phyloP scores from a whole-genome alignment of 2,888 invertebrate species.

The Ochropacha duplaris region DNA sequence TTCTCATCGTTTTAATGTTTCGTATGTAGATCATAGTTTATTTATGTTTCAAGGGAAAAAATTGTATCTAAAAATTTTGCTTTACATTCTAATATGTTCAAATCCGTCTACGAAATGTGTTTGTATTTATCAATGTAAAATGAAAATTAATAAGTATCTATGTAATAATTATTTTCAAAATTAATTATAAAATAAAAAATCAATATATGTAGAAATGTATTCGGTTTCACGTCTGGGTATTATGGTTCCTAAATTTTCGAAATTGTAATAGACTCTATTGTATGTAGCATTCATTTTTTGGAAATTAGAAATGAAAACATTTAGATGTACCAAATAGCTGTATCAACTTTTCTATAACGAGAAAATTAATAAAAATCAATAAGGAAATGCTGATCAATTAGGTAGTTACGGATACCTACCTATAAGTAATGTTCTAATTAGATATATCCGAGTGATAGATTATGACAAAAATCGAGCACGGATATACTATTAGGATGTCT shows the following conservation, averaged over 20 bases:
- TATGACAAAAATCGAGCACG: slow-evolving; percentile 75
- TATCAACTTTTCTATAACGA: slow-evolving; percentile 81
- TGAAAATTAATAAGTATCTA: slow-evolving; percentile 59
- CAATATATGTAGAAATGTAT: slow-evolving; percentile 69
- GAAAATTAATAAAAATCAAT: slow-evolving; percentile 65
- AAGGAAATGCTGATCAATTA: slow-evolving; percentile 73
- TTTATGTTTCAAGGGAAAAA: slow-evolving; percentile 61
- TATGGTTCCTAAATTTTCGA: slow-evolving; percentile 84
- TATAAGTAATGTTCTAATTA: slow-evolving; percentile 73
- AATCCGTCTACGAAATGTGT: slow-evolving; percentile 79
- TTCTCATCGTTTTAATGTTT: slow-evolving; percentile 65
- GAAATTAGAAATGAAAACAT: slow-evolving; percentile 66
- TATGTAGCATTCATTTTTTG: slow-evolving; percentile 79
- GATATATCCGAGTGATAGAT: slow-evolving; percentile 58
- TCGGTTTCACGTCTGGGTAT: slow-evolving; percentile 82
- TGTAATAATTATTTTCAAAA: slow-evolving; percentile 76
- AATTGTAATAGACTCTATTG: slow-evolving; percentile 83
- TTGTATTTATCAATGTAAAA: slow-evolving; percentile 70
- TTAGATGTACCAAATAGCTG: slow-evolving; percentile 82
- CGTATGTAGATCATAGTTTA: slow-evolving; percentile 74
- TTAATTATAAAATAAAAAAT: slow-evolving; percentile 62
- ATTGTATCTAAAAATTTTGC: slow-evolving; percentile 66
- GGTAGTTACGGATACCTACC: slow-evolving; percentile 63
- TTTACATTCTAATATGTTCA: slow-evolving; percentile 73
- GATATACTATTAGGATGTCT: slow-evolving; percentile 77